Percentiles rank a stretch among this genome's conserved stretches.
Evolutionary conservation across 2,797 vertebrate species (phyloP).

Genomic region (Danionella dracula): DNA sequence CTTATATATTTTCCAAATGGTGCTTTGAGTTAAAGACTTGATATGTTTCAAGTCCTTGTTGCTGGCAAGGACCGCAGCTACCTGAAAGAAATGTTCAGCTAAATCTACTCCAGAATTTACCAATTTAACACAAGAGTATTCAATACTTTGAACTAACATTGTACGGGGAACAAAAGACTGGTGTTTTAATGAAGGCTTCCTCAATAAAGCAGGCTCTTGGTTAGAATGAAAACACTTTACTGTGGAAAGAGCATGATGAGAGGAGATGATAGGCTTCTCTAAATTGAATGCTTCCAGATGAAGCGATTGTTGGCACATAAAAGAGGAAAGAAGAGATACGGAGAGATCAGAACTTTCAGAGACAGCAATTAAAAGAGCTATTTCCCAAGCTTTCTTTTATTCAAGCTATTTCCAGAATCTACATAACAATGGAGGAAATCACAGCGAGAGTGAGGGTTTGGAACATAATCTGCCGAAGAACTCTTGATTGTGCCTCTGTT

Average conservation of each 20-base stretch:
- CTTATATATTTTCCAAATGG: constrained; percentile 39
- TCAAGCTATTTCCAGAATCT: constrained; percentile 30
- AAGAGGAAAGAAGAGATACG: constrained; percentile 41
- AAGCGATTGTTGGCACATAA: constrained; percentile 41
- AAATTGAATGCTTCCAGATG: constrained; percentile 50
- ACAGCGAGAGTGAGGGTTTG: constrained; percentile 25
- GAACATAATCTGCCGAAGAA: constrained; percentile 41
- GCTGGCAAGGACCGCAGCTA: background rate
- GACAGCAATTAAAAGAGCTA: constrained; percentile 39
- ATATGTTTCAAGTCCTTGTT: background rate
- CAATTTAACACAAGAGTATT: constrained; percentile 22
- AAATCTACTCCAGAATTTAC: constrained; percentile 1
- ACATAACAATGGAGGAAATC: constrained; percentile 50
- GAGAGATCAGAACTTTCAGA: constrained; percentile 7
- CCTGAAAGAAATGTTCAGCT: background rate
- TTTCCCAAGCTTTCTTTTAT: constrained; percentile 35
- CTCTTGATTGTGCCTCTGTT: constrained; percentile 33
- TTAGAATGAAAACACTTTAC: constrained; percentile 25
- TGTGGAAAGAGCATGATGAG: constrained; percentile 18
- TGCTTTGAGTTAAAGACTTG: constrained; percentile 28
- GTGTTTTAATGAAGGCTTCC: constrained; percentile 57
- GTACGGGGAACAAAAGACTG: constrained; percentile 52
- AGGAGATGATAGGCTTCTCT: constrained; percentile 33
- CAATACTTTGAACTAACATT: constrained; percentile 51
- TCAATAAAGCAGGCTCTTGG: constrained; percentile 45